Conservation (phyloP, 2,797 vertebrate genomes). For the Gymnopithys bicolor region DNA sequence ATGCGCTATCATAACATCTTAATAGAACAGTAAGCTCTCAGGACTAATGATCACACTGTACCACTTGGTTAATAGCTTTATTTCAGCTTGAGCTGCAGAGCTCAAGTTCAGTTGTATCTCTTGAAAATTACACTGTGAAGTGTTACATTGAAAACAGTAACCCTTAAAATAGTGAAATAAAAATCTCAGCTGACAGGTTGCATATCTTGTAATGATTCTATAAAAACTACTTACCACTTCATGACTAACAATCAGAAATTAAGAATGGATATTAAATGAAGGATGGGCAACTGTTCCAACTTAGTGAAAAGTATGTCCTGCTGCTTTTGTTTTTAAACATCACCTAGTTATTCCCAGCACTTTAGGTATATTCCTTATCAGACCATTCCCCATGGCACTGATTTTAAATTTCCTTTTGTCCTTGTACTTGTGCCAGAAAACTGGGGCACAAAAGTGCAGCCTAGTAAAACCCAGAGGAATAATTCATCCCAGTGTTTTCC, state of each 20-base stretch:
- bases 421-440: not conserved
- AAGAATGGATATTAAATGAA: not conserved
- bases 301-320: not conserved
- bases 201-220: not conserved
- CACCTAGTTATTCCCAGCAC: not conserved
- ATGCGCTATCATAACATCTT: not conserved
- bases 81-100: not conserved
- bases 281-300: not conserved
- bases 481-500: not conserved
- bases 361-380: not conserved
- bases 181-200: not conserved
- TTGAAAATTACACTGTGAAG: constrained; percentile 36
- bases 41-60: not conserved
- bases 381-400: not conserved
- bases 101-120: not conserved
- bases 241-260: not conserved
- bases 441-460: not conserved
- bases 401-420: not conserved
- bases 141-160: not conserved
- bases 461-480: not conserved
- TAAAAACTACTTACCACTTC: not conserved
- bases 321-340: not conserved
- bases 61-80: not conserved
- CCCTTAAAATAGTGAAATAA: constrained; percentile 12
- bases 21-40: not conserved